Base-by-base conservation (phyloP, 2,113 vertebrate genomes). In the Platichthys stellatus region DNA sequence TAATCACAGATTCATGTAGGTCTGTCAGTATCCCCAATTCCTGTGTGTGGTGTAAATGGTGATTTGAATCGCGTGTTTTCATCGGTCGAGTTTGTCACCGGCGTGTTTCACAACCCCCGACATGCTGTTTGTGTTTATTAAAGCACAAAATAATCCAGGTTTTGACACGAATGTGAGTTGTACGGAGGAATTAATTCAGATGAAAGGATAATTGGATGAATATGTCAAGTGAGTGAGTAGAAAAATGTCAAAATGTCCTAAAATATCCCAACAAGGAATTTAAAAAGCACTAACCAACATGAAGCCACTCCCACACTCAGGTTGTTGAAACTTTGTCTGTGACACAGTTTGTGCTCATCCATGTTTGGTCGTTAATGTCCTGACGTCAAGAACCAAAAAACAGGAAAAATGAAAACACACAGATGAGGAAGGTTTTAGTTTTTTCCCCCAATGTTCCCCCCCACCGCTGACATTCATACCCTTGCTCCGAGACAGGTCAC, bases 351-450 rank as follows among this genome's bases (percentile, higher is more conserved):
- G 28, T 81, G 35, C 11, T 75, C 11, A 24, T 79, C 26, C 51
- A 8, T 62, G 13, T 79, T 35, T 45, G 23, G 15, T 65, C 1
- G 23, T 68, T 45, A 15, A 31, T 83, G 69, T 80, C 69, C 69
- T 59, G 43, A 82, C 28, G 63, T 24, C 31, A 70, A 72, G 62
- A 89, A 85, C 85, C 87, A 89, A 90, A 60, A 72, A 12, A 56
- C 35, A 21, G n/a, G 20, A 21, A 43, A 43, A 13, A 15, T 1
- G 0, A 21, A n/a, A 43, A 63, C 15, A 54, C 14, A 54, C 47
- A 15, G 47, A 51, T 18, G 15, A 51, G 15, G 45, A 11, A 83
- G 68, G 24, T 38, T 38, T 40, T 12, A 40, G 38, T 40, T 78
- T 72, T 40, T 18, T 14, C 5, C 3, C 74, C 23, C 65, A 73